A percentile compares a stretch with the other conserved stretches of the same genome.
phyloP scores from a whole-genome alignment of 2,888 invertebrate genomes.

The Hyposoter didymator region DNA sequence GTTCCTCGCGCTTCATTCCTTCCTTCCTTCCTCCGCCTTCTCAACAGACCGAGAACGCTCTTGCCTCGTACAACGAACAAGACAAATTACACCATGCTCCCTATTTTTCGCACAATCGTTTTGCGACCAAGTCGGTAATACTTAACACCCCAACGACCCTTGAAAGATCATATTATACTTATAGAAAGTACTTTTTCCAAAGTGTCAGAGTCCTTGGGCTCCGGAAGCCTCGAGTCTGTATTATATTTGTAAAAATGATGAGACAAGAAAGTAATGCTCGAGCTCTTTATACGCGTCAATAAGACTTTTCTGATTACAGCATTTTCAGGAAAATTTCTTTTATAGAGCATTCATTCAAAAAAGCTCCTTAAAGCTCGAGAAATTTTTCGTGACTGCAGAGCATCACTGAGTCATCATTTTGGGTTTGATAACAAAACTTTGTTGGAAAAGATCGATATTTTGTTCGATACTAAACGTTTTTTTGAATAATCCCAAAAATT shows the following conservation, averaged over 20 bases:
- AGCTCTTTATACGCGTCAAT: background rate
- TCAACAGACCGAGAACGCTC: constrained; percentile 11
- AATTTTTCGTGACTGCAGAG: background rate
- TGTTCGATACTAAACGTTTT: no score
- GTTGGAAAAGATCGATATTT: no score
- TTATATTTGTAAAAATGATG: background rate
- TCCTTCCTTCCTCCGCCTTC: constrained; percentile 40
- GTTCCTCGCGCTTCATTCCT: constrained; percentile 21
- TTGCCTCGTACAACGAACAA: constrained; percentile 15
- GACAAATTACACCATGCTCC: constrained; percentile 30
- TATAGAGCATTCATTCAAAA: background rate
- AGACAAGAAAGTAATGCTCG: constrained; percentile 1
- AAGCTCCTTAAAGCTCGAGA: background rate
- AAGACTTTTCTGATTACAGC: constrained; percentile 6
- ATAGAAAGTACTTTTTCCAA: background rate
- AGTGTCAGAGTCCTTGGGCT: background rate
- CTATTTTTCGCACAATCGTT: constrained; percentile 20
- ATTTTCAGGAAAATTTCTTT: background rate
- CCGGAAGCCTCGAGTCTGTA: background rate
- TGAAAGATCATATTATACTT: constrained; percentile 13
- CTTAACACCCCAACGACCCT: background rate
- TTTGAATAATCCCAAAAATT: no score
- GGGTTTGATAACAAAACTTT: no score
- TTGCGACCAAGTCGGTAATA: constrained; percentile 24
- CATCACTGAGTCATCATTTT: background rate